Evolutionary conservation across 2,797 vertebrate genomes (phyloP).

Genomic region (Etheostoma nigrum): DNA sequence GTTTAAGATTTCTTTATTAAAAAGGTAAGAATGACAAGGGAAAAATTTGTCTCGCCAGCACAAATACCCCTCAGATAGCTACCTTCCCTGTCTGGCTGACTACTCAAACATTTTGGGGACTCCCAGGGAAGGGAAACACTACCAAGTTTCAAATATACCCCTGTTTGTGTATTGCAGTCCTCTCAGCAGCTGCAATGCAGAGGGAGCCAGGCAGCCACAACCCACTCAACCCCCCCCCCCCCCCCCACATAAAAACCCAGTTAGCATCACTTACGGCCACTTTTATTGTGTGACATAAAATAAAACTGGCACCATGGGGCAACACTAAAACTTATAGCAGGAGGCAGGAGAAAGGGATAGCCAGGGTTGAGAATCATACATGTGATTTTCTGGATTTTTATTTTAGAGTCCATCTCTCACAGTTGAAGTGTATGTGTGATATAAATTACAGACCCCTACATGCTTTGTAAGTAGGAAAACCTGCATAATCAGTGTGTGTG

Average conservation of each 20-base stretch:
- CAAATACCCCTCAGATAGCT: neutral
- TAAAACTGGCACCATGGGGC: constrained; percentile 19
- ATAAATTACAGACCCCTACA: too few relatives aligned
- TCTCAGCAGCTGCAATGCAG: constrained; percentile 68
- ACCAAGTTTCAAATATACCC: constrained; percentile 19
- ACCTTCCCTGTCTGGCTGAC: neutral
- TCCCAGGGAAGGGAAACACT: constrained; percentile 15
- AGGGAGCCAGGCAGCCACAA: constrained; percentile 45
- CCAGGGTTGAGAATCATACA: neutral
- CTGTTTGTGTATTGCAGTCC: constrained; percentile 49
- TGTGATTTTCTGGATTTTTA: too few relatives aligned
- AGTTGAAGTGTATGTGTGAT: too few relatives aligned
- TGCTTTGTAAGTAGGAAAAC: too few relatives aligned
- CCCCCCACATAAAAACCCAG: constrained; percentile 32
- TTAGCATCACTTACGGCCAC: constrained; percentile 37
- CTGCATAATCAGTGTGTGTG: too few relatives aligned
- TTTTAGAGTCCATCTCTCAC: too few relatives aligned
- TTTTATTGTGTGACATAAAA: constrained; percentile 38
- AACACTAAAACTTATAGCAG: neutral
- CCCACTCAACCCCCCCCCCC: constrained; percentile 11
- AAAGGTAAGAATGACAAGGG: neutral
- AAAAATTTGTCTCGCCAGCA: neutral
- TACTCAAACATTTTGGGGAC: constrained; percentile 4
- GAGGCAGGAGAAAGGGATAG: neutral
- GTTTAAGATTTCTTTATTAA: constrained; percentile 1